A percentile compares a stretch with the other conserved stretches of the same genome.
Evolutionary conservation across 2,113 vertebrate species (phyloP).

Genomic region (Condylura cristata): DNA sequence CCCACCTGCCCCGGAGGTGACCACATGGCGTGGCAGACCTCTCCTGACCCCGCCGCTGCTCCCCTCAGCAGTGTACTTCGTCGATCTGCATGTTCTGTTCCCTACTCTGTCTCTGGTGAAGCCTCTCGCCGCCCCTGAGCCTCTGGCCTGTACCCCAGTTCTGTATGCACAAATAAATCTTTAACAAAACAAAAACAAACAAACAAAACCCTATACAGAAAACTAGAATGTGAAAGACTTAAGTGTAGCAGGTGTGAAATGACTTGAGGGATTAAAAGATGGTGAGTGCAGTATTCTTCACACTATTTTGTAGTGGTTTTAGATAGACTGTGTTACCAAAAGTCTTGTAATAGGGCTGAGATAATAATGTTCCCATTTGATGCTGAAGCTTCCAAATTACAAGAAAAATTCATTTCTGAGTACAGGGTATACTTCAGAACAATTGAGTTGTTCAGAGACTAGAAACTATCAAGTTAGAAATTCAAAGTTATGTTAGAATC

Average conservation of each 20-base stretch:
- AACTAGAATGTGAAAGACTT: neutral
- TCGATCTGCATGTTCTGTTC: too few relatives aligned
- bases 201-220: neutral
- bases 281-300: neutral
- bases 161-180: too few relatives aligned
- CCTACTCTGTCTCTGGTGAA: too few relatives aligned
- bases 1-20: too few relatives aligned
- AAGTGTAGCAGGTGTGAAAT: neutral
- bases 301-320: neutral
- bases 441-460: neutral
- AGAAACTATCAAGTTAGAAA: conserved; percentile 26
- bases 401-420: neutral
- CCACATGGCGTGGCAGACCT: too few relatives aligned
- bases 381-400: neutral
- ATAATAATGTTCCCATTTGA: neutral
- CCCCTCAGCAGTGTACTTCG: too few relatives aligned
- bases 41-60: too few relatives aligned
- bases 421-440: neutral
- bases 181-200: too few relatives aligned
- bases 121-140: too few relatives aligned
- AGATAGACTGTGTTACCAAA: neutral
- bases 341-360: neutral
- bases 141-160: too few relatives aligned
- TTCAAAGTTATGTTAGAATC: conserved; percentile 1
- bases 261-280: neutral